These are phyloP conservation scores for Megastigmus dorsalis DNA, from an alignment of 2,888 invertebrate genomes.

Conservation along the genomic window DNA sequence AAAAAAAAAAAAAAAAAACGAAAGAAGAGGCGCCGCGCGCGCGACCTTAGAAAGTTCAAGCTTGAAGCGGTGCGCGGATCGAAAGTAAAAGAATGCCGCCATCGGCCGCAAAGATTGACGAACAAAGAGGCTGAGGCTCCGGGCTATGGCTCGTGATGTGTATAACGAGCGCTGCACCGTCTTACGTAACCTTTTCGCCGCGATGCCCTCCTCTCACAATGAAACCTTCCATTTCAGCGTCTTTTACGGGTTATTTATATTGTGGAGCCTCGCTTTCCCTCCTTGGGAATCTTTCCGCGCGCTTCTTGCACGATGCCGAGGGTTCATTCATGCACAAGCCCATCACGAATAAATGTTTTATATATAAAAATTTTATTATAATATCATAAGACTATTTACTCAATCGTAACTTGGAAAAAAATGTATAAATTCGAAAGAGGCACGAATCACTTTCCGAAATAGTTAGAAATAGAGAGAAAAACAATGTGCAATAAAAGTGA, in stretches of 20 bases:
- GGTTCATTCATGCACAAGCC: not conserved
- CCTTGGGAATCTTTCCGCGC: no score
- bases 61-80: slow-evolving; percentile 8
- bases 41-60: slow-evolving; percentile 50
- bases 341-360: not conserved
- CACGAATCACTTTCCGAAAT: no score
- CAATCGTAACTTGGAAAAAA: no score
- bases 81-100: slow-evolving; percentile 44
- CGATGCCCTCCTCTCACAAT: not conserved
- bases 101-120: slow-evolving; percentile 2
- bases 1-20: not conserved
- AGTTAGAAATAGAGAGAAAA: no score
- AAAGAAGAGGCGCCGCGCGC: slow-evolving; percentile 6
- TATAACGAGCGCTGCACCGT: no score
- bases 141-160: no score
- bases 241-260: not conserved
- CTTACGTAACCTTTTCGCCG: slow-evolving; percentile 4
- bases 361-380: not conserved
- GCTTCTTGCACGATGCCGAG: not conserved
- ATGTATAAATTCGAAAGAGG: no score
- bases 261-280: not conserved
- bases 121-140: slow-evolving; percentile 49
- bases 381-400: no score
- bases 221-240: not conserved
- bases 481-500: no score